Percentiles rank a stretch among this genome's conserved stretches.
Evolutionary conservation across 1,140 invertebrate species (phyloP).

Genomic region (Drosophila pallidifrons): DNA sequence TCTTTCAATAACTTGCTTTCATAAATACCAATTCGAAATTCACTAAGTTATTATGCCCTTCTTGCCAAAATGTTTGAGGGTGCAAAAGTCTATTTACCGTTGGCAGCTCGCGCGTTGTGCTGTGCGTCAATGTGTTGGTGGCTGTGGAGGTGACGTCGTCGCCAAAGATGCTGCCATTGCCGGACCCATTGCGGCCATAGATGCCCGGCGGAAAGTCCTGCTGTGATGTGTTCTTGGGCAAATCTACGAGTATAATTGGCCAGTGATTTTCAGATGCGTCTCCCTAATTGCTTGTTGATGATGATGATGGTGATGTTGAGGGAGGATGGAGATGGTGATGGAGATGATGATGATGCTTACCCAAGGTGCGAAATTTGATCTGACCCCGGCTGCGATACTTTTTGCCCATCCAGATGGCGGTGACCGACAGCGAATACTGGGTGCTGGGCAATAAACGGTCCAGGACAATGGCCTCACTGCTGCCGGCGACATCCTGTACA

Average conservation of each 20-base stretch:
- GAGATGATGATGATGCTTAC: constrained; percentile 85
- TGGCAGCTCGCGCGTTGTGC: constrained; percentile 82
- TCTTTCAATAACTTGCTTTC: no score
- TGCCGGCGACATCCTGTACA: constrained; percentile 93
- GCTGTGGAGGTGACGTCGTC: constrained; percentile 81
- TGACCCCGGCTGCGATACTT: constrained; percentile 91
- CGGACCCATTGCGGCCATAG: constrained; percentile 84
- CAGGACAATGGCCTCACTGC: constrained; percentile 92
- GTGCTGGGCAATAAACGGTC: constrained; percentile 92
- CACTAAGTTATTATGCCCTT: no score
- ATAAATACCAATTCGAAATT: no score
- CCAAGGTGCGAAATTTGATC: constrained; percentile 94
- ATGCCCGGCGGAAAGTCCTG: constrained; percentile 86
- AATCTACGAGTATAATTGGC: constrained; percentile 86
- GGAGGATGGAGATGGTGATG: no score
- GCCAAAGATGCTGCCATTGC: constrained; percentile 78
- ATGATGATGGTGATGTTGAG: no score
- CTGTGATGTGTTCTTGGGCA: constrained; percentile 89
- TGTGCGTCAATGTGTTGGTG: constrained; percentile 85
- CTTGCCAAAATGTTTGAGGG: no score
- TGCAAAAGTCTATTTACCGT: constrained; percentile 60
- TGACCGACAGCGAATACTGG: constrained; percentile 93
- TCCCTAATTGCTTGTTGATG: not conserved
- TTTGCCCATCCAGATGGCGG: constrained; percentile 91
- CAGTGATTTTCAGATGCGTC: not conserved